Evolutionary conservation across 2,797 vertebrate genomes (phyloP).

Genomic region (Lophius americanus): DNA sequence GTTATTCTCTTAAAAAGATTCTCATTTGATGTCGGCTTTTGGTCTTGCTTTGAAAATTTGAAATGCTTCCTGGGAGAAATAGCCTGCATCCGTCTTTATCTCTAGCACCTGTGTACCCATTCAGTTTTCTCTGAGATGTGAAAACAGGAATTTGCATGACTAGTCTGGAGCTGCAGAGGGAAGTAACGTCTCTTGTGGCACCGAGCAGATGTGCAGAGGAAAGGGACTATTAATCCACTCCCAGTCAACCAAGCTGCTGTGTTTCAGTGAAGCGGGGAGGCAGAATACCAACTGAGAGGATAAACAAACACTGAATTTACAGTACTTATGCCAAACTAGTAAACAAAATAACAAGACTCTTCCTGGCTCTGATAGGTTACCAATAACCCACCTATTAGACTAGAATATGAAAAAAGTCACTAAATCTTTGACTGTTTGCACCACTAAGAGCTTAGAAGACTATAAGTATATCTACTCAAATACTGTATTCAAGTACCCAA

Average conservation of each 20-base stretch:
- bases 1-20: conserved; percentile 9
- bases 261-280: conserved; percentile 31
- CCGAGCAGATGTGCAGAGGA: conserved; percentile 62
- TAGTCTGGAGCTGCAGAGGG: conserved; percentile 35
- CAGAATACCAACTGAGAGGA: conserved; percentile 31
- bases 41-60: conserved; percentile 19
- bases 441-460: neutral
- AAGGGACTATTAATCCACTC: conserved; percentile 51
- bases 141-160: conserved; percentile 39
- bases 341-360: conserved; percentile 51
- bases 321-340: conserved; percentile 36
- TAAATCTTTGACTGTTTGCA: conserved; percentile 23
- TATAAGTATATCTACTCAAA: too few species aligned
- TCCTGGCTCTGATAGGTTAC: conserved; percentile 14
- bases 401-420: neutral
- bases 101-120: conserved; percentile 26
- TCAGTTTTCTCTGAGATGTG: conserved; percentile 41
- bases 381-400: neutral
- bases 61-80: conserved; percentile 41
- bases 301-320: conserved; percentile 48
- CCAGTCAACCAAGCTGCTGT: conserved; percentile 37
- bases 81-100: conserved; percentile 21
- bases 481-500: too few species aligned
- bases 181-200: conserved; percentile 45
- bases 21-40: conserved; percentile 30